These are phyloP conservation scores for Antrozous pallidus DNA, from an alignment of 2,797 vertebrate species.

Conservation along the genomic window DNA sequence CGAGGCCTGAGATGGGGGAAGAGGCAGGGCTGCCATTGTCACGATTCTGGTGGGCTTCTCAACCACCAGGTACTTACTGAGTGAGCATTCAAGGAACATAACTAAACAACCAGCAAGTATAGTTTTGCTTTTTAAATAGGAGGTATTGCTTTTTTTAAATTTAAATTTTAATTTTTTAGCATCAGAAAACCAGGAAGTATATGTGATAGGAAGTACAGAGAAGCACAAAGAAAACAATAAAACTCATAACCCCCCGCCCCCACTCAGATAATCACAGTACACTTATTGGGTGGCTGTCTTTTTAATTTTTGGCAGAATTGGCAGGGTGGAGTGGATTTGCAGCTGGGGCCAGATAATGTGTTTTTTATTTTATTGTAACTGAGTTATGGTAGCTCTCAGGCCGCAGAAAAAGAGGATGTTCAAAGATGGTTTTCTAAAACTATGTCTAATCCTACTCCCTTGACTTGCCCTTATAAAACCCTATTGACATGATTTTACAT, in stretches of 20 bases:
- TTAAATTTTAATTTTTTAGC: no score
- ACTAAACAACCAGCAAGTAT: neutral
- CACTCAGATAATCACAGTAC: neutral
- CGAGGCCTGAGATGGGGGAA: neutral
- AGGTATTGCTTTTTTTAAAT: neutral
- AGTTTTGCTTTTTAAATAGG: slow-evolving; percentile 6
- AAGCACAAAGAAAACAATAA: slow-evolving; percentile 27
- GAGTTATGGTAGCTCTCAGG: slow-evolving; percentile 32
- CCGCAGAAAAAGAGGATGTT: slow-evolving; percentile 38
- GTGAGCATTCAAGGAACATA: neutral
- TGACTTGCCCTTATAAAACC: slow-evolving; percentile 44
- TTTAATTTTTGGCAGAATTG: slow-evolving; percentile 1
- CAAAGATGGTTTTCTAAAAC: slow-evolving; percentile 30
- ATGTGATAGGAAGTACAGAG: neutral
- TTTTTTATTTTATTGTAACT: neutral
- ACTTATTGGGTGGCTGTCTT: neutral
- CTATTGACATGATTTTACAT: slow-evolving; percentile 63
- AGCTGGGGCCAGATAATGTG: neutral
- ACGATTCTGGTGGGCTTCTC: neutral
- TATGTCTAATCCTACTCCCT: neutral
- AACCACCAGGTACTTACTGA: neutral
- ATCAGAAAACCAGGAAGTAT: neutral
- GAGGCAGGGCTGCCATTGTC: neutral
- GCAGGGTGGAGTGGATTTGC: slow-evolving; percentile 12
- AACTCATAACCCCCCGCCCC: neutral